Evolutionary conservation across 2,888 invertebrate genomes (phyloP), one percentile per base, ranked within the genome.

Genomic region (Ommatoiulus sabulosus): DNA sequence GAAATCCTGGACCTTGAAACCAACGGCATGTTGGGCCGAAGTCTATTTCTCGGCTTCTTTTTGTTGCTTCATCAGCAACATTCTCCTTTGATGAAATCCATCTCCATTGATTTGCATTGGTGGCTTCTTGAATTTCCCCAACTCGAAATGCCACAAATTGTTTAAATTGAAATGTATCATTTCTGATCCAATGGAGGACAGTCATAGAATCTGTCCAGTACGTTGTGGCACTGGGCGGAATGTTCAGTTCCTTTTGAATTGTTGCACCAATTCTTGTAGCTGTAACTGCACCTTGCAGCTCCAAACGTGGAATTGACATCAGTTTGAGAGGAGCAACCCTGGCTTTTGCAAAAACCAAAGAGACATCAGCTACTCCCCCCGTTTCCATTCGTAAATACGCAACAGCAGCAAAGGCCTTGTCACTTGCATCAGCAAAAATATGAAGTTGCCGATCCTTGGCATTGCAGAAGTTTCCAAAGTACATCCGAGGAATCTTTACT

Each of bases 1-100:
- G 87, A 88, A 91, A 91, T 0, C 80, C 88, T 12, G 90, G 90
- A 12, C 90, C 90, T 8, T 0, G 24, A 8, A 90, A 48, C 90
- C 90, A 91, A 20, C 90, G 84, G 20, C 87, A 86, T 6, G 8
- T 12, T 52, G 52, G 52, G 12, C 12, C 1, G 0, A 57, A 0
- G 0, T 35, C 63, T 15, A 3, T 8, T 7, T 7, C 1, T 86
- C 7, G 2, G 7, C 89, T 20, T 17, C 89, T 87, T n/a, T 44
- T 7, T 2, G 90, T 90, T 10, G 89, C 90, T 20, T 90, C 90
- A 52, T 90, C 90, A 0, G 90, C 90, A 0, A 90, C 90, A 44
- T 90, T 91, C 3, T 87, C 24, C 46, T 87, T 48, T 0, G 90
- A 89, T 3, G 90, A 90, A 7, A 90, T 87, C 87, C 90, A 90